Percentiles rank a stretch among this genome's conserved stretches.
Conservation (phyloP, 1,140 invertebrate genomes). For the Danaus melanippus region DNA sequence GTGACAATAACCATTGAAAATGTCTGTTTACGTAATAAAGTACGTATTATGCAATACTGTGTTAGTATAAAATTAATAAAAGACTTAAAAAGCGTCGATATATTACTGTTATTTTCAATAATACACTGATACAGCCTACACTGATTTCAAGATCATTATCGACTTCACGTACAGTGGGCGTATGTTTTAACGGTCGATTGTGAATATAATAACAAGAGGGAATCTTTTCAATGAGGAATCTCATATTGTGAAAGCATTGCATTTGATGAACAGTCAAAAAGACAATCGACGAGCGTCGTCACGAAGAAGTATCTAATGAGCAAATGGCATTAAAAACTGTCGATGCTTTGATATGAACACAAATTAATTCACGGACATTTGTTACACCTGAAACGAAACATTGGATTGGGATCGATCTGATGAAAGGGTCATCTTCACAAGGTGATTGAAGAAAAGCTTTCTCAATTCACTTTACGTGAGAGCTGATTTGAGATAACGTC, state of each 20-base stretch:
- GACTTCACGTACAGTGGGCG: constrained; percentile 45
- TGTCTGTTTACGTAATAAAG: not conserved
- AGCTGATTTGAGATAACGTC: constrained; percentile 51
- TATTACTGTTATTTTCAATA: constrained; percentile 37
- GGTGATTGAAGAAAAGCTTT: constrained; percentile 1
- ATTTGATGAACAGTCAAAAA: constrained; percentile 48
- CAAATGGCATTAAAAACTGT: too few relatives aligned
- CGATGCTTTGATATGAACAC: too few relatives aligned
- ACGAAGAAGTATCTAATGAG: constrained; percentile 4
- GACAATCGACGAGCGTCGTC: constrained; percentile 53
- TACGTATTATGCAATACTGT: not conserved
- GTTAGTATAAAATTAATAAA: constrained; percentile 1
- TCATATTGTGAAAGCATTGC: constrained; percentile 10
- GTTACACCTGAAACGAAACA: too few relatives aligned
- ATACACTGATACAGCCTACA: constrained; percentile 50
- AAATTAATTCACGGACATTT: too few relatives aligned
- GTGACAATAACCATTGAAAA: not conserved
- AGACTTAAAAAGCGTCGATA: not conserved
- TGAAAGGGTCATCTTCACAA: too few relatives aligned
- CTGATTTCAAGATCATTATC: constrained; percentile 64
- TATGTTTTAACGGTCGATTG: constrained; percentile 50
- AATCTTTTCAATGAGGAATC: constrained; percentile 16
- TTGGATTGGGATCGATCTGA: too few relatives aligned
- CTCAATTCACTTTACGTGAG: constrained; percentile 25
- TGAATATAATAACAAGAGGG: constrained; percentile 51